These are phyloP conservation scores for Oeneis ivallda DNA, from an alignment of 2,888 invertebrate species.

Conservation along the genomic window DNA sequence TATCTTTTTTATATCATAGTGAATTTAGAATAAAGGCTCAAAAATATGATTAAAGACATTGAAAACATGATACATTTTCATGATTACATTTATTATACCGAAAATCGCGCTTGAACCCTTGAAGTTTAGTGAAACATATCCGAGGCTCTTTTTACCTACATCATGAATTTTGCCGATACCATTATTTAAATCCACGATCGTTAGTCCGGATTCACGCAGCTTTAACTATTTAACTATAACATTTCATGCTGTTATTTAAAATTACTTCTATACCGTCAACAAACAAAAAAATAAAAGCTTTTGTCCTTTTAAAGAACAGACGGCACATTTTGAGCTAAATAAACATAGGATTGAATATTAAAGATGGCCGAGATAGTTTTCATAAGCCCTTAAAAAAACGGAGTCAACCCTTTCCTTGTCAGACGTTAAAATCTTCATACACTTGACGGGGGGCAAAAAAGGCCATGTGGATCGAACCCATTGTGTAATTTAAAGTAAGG, in stretches of 20 bases:
- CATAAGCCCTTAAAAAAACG: conserved; percentile 54
- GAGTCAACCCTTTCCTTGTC: conserved; percentile 75
- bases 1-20: too few relatives aligned
- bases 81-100: too few relatives aligned
- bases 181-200: neutral
- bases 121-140: neutral
- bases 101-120: too few relatives aligned
- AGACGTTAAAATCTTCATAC: conserved; percentile 63
- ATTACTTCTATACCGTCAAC: conserved; percentile 2
- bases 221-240: neutral
- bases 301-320: conserved; percentile 14
- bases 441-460: conserved; percentile 67
- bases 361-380: conserved; percentile 70
- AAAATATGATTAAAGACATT: too few relatives aligned
- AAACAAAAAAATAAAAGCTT: conserved; percentile 7
- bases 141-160: neutral
- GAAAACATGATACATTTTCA: too few relatives aligned
- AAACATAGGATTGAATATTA: conserved; percentile 49
- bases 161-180: neutral
- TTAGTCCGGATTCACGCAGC: neutral
- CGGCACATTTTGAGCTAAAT: conserved; percentile 25
- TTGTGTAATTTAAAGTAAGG: conserved; percentile 71
- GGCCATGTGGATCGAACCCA: conserved; percentile 62
- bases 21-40: too few relatives aligned
- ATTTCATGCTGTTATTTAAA: neutral